Percentiles rank a stretch among this genome's conserved stretches.
Conservation (phyloP, 2,888 invertebrate species). For the Fragum whitleyi region DNA sequence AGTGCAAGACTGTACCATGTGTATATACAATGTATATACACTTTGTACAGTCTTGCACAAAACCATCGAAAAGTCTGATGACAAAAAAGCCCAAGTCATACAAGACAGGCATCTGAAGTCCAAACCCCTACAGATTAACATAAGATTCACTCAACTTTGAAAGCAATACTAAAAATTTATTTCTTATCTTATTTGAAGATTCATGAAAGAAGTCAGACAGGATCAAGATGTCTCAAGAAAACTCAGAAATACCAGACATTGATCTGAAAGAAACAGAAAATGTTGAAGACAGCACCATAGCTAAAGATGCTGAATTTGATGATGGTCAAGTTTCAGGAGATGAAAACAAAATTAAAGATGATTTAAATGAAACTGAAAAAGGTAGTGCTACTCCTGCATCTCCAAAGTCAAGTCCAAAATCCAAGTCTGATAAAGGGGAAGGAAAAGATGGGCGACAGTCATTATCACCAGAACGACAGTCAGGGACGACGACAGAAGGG, state of each 20-base stretch:
- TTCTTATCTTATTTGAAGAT: no score
- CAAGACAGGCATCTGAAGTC: no score
- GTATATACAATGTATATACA: no score
- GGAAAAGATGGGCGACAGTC: constrained; percentile 39
- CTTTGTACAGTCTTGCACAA: no score
- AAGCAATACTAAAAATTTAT: no score
- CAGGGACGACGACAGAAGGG: constrained; percentile 57
- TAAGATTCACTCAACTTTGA: no score
- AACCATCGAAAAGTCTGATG: no score
- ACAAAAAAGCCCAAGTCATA: no score
- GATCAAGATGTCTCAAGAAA: constrained; percentile 8
- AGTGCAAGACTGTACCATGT: no score
- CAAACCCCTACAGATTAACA: no score
- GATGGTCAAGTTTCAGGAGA: constrained; percentile 54
- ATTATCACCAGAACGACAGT: constrained; percentile 37
- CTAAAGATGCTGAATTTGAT: background rate
- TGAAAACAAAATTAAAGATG: constrained; percentile 65
- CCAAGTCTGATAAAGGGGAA: constrained; percentile 31
- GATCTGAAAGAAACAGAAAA: background rate
- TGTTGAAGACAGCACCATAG: background rate
- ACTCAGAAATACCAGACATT: background rate
- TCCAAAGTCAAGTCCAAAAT: constrained; percentile 33
- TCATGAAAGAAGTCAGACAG: background rate
- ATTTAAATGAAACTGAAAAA: constrained; percentile 66
- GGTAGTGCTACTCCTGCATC: constrained; percentile 22